These are phyloP conservation scores for Acomys russatus DNA, from an alignment of 2,797 vertebrate species.

Conservation along the genomic window DNA sequence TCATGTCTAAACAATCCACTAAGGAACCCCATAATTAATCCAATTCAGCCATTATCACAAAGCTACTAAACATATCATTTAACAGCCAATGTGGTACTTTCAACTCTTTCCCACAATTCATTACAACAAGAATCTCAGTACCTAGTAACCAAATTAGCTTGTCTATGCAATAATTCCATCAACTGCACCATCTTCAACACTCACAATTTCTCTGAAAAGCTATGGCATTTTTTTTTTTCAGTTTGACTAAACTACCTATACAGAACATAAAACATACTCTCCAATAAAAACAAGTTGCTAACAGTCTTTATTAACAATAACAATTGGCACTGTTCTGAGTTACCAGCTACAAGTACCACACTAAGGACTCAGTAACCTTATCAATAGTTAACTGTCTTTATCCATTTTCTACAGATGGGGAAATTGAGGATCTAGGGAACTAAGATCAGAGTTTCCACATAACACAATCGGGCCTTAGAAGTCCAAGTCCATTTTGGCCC, in stretches of 20 bases:
- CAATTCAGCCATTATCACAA: slow-evolving; percentile 74
- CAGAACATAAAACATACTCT: slow-evolving; percentile 37
- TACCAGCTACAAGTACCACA: neutral
- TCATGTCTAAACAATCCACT: slow-evolving; percentile 54
- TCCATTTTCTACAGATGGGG: slow-evolving; percentile 7
- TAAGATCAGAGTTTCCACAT: neutral
- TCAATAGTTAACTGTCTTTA: neutral
- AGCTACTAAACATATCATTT: slow-evolving; percentile 79
- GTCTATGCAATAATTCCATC: slow-evolving; percentile 10
- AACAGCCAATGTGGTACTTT: slow-evolving; percentile 65
- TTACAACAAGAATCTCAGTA: slow-evolving; percentile 75
- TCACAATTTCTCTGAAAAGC: slow-evolving; percentile 23
- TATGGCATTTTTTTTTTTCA: slow-evolving; percentile 43
- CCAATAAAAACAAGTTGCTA: slow-evolving; percentile 40
- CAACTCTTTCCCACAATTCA: slow-evolving; percentile 63
- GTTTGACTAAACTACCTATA: neutral
- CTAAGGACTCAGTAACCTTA: neutral
- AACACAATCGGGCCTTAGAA: slow-evolving; percentile 46
- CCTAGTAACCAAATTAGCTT: slow-evolving; percentile 73
- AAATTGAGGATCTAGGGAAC: slow-evolving; percentile 21
- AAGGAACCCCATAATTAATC: slow-evolving; percentile 76
- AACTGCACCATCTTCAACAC: neutral
- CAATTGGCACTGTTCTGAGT: neutral
- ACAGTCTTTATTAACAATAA: neutral
- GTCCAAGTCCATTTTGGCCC: neutral